Base-by-base conservation (phyloP, 2,888 invertebrate genomes). In the Antheraea yamamai region DNA sequence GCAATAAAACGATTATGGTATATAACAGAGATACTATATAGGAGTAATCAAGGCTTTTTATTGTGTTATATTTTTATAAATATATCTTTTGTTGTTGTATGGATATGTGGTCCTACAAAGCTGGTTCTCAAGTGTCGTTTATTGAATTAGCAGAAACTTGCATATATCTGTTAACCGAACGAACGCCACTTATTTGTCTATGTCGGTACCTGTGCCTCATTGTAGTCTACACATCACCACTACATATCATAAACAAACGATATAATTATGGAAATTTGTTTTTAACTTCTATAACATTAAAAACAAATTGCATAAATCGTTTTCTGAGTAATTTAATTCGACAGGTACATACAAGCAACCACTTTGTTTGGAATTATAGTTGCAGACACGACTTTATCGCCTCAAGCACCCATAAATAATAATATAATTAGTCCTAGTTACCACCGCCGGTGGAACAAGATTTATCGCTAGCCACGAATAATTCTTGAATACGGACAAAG, bases 401-500 rank as follows among this genome's bases (percentile, higher is more conserved):
- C 83, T 80, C 81, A 83, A 81, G 80, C 81, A 78, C 6, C 83
- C 85, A 88, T 91, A 90, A 91, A 91, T 91, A 90, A 88, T 89
- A 89, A 88, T 87, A 87, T 87, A 89, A 90, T 91, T 89, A 89
- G 83, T 81, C 81, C 78, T 76, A 82, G 81, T 77, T 80, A 81
- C 83, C 81, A 79, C 80, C 79, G 81, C 85, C 86, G 84, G 77
- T 79, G 82, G 83, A 84, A 80, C 82, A 83, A 86, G 87, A 89
- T 88, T 89, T 88, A 88, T 85, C 79, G 80, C 81, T 79, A 74
- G 80, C 82, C 76, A 79, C 78, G 82, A 80, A 84, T 86, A 85
- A 87, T 82, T 82, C 81, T 82, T 79, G 77, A 82, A 80, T 77
- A 76, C 78, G 79, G 76, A 79, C 79, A 30, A 81, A 80, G 82